Conservation (phyloP, 2,113 vertebrate species). For the Xyrauchen texanus region DNA sequence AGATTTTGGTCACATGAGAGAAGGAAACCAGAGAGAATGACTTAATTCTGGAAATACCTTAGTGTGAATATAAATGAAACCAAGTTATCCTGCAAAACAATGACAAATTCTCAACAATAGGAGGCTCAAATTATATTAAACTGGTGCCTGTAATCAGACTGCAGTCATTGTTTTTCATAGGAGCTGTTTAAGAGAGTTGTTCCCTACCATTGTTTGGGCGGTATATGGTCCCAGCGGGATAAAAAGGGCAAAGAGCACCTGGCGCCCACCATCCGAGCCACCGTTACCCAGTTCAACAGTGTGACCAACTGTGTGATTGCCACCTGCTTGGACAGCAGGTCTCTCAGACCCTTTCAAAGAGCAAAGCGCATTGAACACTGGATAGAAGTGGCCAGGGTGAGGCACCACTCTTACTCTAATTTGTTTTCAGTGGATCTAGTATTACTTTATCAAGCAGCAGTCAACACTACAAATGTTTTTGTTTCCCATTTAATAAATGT, state of each 20-base stretch:
- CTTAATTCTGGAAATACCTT: no score
- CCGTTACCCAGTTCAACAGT: slow-evolving; percentile 92
- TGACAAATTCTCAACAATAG: no score
- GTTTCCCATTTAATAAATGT: neutral
- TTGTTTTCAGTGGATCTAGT: no score
- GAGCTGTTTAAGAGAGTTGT: slow-evolving; percentile 98
- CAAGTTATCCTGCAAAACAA: no score
- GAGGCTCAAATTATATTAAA: no score
- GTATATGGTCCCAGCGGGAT: slow-evolving; percentile 97
- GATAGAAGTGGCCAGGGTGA: slow-evolving; percentile 96
- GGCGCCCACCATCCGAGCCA: slow-evolving; percentile 93
- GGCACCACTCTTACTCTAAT: slow-evolving; percentile 30
- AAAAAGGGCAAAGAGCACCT: slow-evolving; percentile 98
- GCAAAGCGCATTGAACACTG: slow-evolving; percentile 91
- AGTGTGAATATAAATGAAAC: no score
- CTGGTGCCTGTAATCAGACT: neutral
- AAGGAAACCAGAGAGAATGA: no score
- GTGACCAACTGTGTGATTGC: slow-evolving; percentile 98
- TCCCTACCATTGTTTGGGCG: slow-evolving; percentile 95
- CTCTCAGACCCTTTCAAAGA: slow-evolving; percentile 85
- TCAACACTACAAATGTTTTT: neutral
- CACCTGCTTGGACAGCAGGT: slow-evolving; percentile 87
- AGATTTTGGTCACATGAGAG: no score
- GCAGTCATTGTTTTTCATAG: slow-evolving; percentile 63
- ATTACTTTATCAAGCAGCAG: neutral